Percentiles rank a stretch among this genome's conserved stretches.
These are phyloP conservation scores for Clarias laeviceps DNA, from an alignment of 2,797 vertebrate species.

Conservation along the genomic window DNA sequence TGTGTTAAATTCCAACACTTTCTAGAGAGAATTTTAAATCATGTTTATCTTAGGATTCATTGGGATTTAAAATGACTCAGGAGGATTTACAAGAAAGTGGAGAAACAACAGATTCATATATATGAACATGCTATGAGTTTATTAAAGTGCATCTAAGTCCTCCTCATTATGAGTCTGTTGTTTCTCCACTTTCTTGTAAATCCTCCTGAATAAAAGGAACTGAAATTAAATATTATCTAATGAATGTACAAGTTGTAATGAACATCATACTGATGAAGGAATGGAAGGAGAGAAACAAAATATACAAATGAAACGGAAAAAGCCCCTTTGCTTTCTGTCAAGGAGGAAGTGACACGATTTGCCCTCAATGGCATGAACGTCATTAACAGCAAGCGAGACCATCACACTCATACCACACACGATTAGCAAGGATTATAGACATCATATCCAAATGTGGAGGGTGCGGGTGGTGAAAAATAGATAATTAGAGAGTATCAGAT, in stretches of 20 bases:
- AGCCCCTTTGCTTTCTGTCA: not conserved
- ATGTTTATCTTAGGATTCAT: not conserved
- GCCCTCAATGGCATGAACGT: constrained; percentile 23
- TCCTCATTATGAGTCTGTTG: no score
- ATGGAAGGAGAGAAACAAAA: constrained; percentile 9
- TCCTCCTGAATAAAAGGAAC: not conserved
- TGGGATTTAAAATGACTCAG: not conserved
- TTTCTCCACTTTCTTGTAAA: no score
- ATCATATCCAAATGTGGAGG: not conserved
- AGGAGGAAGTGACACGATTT: constrained; percentile 14
- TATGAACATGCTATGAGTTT: no score
- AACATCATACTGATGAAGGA: not conserved
- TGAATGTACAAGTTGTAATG: not conserved
- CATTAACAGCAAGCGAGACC: constrained; percentile 24
- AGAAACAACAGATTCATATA: not conserved
- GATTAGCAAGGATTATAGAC: not conserved
- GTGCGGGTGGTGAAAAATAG: not conserved
- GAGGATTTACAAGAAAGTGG: not conserved
- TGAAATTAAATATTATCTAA: not conserved
- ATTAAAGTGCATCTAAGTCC: no score
- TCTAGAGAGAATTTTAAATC: not conserved
- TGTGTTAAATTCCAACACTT: not conserved
- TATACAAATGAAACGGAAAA: not conserved
- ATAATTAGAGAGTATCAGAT: not conserved
- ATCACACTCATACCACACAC: constrained; percentile 19